Evolutionary conservation across 23 tunicate genomes (phyloP), one percentile per base, ranked within the genome.

Genomic region (Oikopleura dioica): DNA sequence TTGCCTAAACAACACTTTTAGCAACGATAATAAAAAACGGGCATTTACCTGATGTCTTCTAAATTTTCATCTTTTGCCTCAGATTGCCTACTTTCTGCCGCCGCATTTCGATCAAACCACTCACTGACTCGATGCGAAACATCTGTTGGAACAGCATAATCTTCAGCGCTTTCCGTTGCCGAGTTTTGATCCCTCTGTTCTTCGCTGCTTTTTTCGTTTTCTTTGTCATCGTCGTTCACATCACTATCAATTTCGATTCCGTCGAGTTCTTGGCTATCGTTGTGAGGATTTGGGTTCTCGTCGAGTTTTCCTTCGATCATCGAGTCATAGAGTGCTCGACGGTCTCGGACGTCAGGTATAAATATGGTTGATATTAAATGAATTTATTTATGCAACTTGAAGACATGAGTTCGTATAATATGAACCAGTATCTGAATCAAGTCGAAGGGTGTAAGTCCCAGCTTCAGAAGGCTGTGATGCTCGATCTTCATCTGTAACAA

Each of bases 141-240:
- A 9, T 44, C 55, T 9, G 21, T 21, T 21, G 55, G 55, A 44
- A 44, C 55, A 44, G 9, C 55, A 21, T 44, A 44, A 9, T 44
- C 55, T 44, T 44, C 55, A 21, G 55, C 21, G 9, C 16, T 9
- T 21, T 44, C 55, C 16, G 55, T 44, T 9, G 55, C 55, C 16
- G 55, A 44, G 55, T 44, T 44, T 44, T 44, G 55, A 44, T 44
- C n/a, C n/a, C n/a, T n/a, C n/a, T n/a, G n/a, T n/a, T n/a, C n/a
- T n/a, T n/a, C n/a, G n/a, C n/a, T n/a, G n/a, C n/a, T n/a, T n/a
- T n/a, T n/a, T n/a, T n/a, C n/a, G n/a, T n/a, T n/a, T n/a, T n/a
- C n/a, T n/a, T n/a, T n/a, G n/a, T n/a, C n/a, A n/a, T n/a, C n/a
- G n/a, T n/a, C n/a, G n/a, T n/a, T n/a, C n/a, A n/a, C n/a, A n/a